Evolutionary conservation across 2,113 vertebrate genomes (phyloP).

Genomic region (Hippocampus comes): DNA sequence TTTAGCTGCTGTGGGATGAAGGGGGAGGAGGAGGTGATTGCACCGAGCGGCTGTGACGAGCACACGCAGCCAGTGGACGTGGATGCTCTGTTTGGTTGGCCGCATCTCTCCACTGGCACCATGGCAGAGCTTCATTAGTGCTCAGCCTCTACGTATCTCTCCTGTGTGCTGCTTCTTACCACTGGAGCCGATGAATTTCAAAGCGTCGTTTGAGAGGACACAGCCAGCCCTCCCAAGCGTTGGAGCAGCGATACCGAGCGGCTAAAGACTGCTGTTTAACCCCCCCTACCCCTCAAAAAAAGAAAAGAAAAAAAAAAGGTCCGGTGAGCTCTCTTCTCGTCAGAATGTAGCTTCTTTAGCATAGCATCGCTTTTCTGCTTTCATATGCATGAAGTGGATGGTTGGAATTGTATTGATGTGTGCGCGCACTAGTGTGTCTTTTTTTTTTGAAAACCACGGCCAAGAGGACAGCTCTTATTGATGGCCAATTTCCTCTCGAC

Average conservation of each 20-base stretch:
- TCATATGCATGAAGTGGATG: slow-evolving; percentile 12
- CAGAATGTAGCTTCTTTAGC: slow-evolving; percentile 62
- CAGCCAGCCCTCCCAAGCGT: slow-evolving; percentile 44
- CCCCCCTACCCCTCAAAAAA: slow-evolving; percentile 37
- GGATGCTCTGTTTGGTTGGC: slow-evolving; percentile 69
- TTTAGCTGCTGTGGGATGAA: slow-evolving; percentile 16
- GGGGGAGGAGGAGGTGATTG: slow-evolving; percentile 55
- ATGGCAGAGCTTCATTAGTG: slow-evolving; percentile 66
- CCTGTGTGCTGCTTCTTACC: slow-evolving; percentile 15
- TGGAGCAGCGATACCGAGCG: slow-evolving; percentile 51
- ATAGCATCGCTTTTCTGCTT: slow-evolving; percentile 41
- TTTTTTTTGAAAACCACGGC: slow-evolving; percentile 7
- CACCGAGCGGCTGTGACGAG: slow-evolving; percentile 31
- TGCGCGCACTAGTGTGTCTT: background rate
- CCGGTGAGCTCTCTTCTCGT: slow-evolving; percentile 37
- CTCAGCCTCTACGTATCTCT: slow-evolving; percentile 43
- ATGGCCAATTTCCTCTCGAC: slow-evolving; percentile 46
- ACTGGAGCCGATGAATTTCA: slow-evolving; percentile 53
- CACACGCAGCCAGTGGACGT: slow-evolving; percentile 54
- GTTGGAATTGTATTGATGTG: slow-evolving; percentile 10
- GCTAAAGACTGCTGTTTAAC: slow-evolving; percentile 27
- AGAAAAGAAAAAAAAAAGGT: slow-evolving; percentile 56
- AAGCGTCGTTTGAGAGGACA: slow-evolving; percentile 34
- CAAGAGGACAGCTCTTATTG: slow-evolving; percentile 30
- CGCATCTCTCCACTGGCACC: slow-evolving; percentile 59